Evolutionary conservation across 2,888 invertebrate species (phyloP).

Genomic region (Thereva unica): DNA sequence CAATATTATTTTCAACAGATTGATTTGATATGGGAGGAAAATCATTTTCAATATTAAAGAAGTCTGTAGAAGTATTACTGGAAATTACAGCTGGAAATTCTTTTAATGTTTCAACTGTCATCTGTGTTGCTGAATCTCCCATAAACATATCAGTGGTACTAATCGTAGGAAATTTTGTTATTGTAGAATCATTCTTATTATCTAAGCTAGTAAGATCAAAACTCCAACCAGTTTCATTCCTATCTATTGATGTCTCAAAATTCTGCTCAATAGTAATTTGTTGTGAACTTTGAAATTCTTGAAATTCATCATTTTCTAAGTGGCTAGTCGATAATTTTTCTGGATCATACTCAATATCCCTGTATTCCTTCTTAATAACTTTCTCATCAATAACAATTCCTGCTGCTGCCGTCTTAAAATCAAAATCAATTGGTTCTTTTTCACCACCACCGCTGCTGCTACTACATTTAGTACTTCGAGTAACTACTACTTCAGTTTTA

Average conservation of each 20-base stretch:
- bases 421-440: constrained; percentile 53
- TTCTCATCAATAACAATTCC: constrained; percentile 57
- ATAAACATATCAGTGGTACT: neutral
- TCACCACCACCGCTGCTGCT: neutral
- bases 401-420: constrained; percentile 56
- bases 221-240: no score
- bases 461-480: constrained; percentile 38
- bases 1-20: no score
- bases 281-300: constrained; percentile 56
- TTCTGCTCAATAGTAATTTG: no score
- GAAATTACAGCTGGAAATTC: neutral
- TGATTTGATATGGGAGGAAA: no score
- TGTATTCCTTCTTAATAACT: constrained; percentile 58
- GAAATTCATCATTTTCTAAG: constrained; percentile 55
- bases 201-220: no score
- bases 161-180: neutral
- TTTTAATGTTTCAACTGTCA: neutral
- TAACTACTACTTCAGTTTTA: constrained; percentile 49
- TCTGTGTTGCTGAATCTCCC: neutral
- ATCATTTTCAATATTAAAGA: neutral
- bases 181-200: no score
- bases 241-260: no score
- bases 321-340: constrained; percentile 39
- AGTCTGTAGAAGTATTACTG: neutral
- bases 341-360: constrained; percentile 58